Conservation (phyloP, 2,888 invertebrate genomes). For the Epistrophe grossulariae region DNA sequence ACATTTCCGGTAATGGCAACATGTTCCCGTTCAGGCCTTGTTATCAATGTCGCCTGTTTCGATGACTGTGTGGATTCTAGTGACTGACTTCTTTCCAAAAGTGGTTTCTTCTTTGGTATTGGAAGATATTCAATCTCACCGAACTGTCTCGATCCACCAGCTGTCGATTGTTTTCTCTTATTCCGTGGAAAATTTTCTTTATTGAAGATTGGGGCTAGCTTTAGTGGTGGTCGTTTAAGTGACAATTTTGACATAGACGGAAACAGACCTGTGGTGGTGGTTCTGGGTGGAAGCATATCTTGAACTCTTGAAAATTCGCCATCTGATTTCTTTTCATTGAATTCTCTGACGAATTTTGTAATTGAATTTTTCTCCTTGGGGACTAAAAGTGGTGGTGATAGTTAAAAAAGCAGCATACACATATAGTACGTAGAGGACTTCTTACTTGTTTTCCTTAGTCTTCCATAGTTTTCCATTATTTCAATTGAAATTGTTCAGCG, state of each 20-base stretch:
- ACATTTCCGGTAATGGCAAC: constrained; percentile 54
- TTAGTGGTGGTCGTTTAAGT: constrained; percentile 38
- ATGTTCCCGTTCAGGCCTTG: constrained; percentile 34
- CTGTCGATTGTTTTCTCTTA: constrained; percentile 28
- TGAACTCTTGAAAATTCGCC: constrained; percentile 37
- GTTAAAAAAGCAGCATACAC: neutral
- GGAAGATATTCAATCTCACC: constrained; percentile 49
- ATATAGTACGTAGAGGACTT: neutral
- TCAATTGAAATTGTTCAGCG: neutral
- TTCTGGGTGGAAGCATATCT: constrained; percentile 25
- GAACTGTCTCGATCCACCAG: neutral
- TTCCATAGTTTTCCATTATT: constrained; percentile 61
- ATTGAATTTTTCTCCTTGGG: constrained; percentile 55
- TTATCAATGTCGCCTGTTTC: neutral
- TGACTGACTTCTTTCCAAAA: neutral
- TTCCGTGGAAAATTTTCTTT: constrained; percentile 46
- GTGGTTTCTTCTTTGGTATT: constrained; percentile 13
- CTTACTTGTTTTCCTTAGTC: constrained; percentile 78
- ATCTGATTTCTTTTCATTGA: constrained; percentile 34
- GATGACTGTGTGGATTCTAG: neutral
- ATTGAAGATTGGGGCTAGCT: constrained; percentile 64
- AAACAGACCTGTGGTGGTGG: constrained; percentile 26
- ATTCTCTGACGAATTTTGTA: constrained; percentile 53
- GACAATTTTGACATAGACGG: constrained; percentile 47
- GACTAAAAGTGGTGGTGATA: constrained; percentile 10